Percentiles rank a stretch among this genome's conserved stretches.
These are phyloP conservation scores for Ptilonorhynchus violaceus DNA, from an alignment of 2,113 vertebrate genomes.

Conservation along the genomic window DNA sequence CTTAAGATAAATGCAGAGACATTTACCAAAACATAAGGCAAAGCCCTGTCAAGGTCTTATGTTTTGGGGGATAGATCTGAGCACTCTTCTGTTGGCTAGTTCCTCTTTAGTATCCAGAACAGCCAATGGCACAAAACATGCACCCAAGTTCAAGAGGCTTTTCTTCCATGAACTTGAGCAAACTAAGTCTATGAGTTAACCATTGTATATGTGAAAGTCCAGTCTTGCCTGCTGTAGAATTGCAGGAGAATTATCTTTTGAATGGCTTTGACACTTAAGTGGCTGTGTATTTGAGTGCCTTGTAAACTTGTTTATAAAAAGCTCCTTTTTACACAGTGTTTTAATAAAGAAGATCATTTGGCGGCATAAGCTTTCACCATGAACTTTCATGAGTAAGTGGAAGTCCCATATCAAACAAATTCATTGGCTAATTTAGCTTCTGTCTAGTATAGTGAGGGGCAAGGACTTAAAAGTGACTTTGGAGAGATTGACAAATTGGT, in stretches of 20 bases:
- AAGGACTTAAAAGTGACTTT: not conserved
- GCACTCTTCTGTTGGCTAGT: fast-evolving
- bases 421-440: not conserved
- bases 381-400: not conserved
- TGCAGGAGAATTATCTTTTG: not conserved
- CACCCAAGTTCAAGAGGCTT: not conserved
- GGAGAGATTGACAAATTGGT: not conserved
- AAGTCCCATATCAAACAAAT: not conserved
- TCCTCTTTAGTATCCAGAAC: not conserved
- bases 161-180: not conserved
- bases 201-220: not conserved
- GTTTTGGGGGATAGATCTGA: not conserved
- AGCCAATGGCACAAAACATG: not conserved
- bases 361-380: not conserved
- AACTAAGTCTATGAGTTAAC: not conserved
- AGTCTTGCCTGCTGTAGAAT: not conserved
- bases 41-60: not conserved
- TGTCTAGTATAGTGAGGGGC: not conserved
- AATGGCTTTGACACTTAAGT: not conserved
- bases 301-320: not conserved
- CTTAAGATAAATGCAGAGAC: not conserved
- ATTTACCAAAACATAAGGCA: not conserved
- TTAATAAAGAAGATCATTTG: not conserved
- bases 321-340: not conserved
- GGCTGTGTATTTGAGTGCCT: not conserved